Conservation (phyloP, 1,140 invertebrate genomes). For the Octopus sinensis region DNA sequence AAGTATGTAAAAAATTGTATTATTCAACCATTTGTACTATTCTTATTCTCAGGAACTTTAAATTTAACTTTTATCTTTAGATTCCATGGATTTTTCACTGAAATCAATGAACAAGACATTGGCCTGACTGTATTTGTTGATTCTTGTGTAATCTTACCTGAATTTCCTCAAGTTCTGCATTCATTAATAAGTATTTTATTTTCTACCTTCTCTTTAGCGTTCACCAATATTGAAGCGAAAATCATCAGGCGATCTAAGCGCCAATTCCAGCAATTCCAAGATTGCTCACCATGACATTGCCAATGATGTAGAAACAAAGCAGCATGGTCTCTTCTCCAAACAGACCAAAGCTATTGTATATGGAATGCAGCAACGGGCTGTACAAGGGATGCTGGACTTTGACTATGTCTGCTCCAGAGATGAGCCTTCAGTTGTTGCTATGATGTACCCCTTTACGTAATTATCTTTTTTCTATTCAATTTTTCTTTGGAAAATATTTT, state of each 20-base stretch:
- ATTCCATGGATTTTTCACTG: too few relatives aligned
- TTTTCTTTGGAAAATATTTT: background rate
- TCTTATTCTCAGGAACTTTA: too few relatives aligned
- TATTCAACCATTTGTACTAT: too few relatives aligned
- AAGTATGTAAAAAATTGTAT: too few relatives aligned
- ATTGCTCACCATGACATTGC: background rate
- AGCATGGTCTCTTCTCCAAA: slow-evolving; percentile 66
- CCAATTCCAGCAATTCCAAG: background rate
- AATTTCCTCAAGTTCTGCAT: too few relatives aligned
- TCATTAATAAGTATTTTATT: background rate
- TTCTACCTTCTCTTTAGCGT: background rate
- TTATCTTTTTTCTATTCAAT: slow-evolving; percentile 23
- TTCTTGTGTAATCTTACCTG: too few relatives aligned
- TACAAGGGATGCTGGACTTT: slow-evolving; percentile 97
- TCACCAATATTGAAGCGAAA: background rate
- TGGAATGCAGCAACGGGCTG: slow-evolving; percentile 98
- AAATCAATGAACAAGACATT: too few relatives aligned
- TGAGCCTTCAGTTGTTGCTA: slow-evolving; percentile 81
- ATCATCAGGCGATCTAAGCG: background rate
- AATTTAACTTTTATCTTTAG: too few relatives aligned
- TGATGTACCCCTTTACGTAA: slow-evolving; percentile 85
- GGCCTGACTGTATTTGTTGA: too few relatives aligned
- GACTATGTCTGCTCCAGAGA: slow-evolving; percentile 93
- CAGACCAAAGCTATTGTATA: slow-evolving; percentile 93
- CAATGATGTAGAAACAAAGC: background rate